phyloP scores from a whole-genome alignment of 2,113 vertebrate genomes.

The Sinocyclocheilus anshuiensis region DNA sequence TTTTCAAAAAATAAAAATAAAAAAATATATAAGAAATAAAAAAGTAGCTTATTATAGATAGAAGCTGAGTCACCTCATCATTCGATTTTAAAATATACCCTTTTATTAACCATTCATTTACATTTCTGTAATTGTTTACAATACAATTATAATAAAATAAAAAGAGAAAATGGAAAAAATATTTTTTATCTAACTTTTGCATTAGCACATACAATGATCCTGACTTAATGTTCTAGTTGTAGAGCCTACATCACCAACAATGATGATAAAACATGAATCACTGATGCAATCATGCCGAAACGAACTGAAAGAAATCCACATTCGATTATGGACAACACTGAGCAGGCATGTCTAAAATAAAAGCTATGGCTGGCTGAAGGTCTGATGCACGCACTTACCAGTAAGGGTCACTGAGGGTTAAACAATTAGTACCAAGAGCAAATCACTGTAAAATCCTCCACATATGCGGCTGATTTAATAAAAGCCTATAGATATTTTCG shows the following conservation, averaged over 20 bases:
- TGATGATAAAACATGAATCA: background rate
- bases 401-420: background rate
- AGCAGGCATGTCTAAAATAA: background rate
- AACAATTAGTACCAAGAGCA: conserved; percentile 31
- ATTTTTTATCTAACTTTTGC: background rate
- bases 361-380: background rate
- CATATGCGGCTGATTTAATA: background rate
- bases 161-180: background rate
- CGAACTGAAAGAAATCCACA: background rate
- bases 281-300: background rate
- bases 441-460: conserved; percentile 15
- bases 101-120: background rate
- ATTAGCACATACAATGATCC: background rate
- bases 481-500: background rate
- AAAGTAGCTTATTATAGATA: too few relatives aligned
- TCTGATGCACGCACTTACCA: conserved; percentile 45
- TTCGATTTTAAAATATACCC: background rate
- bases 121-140: background rate
- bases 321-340: background rate
- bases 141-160: background rate
- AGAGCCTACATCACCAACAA: background rate
- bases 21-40: too few relatives aligned
- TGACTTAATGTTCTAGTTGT: background rate
- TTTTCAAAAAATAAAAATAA: too few relatives aligned
- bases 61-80: background rate